A percentile compares a stretch with the other conserved stretches of the same genome.
These are phyloP conservation scores for Pygoscelis antarcticus DNA, from an alignment of 2,113 vertebrate genomes.

Conservation along the genomic window DNA sequence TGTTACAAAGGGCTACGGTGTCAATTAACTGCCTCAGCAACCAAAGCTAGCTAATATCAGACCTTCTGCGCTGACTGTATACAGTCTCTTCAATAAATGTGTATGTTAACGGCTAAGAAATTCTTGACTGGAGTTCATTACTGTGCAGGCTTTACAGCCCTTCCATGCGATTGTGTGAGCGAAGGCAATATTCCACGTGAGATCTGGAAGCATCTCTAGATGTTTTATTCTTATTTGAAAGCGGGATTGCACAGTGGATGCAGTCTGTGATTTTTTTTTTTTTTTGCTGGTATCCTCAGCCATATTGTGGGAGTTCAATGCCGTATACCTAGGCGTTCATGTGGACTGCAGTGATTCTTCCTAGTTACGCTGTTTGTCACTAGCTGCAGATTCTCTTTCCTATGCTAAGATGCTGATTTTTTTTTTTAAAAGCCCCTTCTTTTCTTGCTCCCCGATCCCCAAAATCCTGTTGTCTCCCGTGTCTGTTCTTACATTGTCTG, in stretches of 20 bases:
- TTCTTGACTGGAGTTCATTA: not conserved
- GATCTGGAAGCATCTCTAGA: not conserved
- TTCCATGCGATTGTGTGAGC: not conserved
- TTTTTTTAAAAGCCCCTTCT: not conserved
- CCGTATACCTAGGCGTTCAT: not conserved
- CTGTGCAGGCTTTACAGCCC: not conserved
- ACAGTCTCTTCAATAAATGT: not conserved
- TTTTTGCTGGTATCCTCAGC: not conserved
- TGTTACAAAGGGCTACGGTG: not conserved
- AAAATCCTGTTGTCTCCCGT: not conserved
- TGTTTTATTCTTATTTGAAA: not conserved
- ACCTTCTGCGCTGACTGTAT: not conserved
- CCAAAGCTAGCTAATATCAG: not conserved
- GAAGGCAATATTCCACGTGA: not conserved
- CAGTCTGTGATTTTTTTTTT: not conserved
- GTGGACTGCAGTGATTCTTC: conserved; percentile 22
- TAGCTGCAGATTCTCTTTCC: not conserved
- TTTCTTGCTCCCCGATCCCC: not conserved
- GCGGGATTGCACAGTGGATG: not conserved
- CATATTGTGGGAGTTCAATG: conserved; percentile 31
- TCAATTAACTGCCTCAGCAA: not conserved
- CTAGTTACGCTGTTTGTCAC: fast-evolving
- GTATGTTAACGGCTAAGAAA: not conserved
- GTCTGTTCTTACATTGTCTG: not conserved
- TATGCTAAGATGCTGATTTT: not conserved